Evolutionary conservation across 1,140 invertebrate species (phyloP).

Genomic region (Globodera rostochiensis): DNA sequence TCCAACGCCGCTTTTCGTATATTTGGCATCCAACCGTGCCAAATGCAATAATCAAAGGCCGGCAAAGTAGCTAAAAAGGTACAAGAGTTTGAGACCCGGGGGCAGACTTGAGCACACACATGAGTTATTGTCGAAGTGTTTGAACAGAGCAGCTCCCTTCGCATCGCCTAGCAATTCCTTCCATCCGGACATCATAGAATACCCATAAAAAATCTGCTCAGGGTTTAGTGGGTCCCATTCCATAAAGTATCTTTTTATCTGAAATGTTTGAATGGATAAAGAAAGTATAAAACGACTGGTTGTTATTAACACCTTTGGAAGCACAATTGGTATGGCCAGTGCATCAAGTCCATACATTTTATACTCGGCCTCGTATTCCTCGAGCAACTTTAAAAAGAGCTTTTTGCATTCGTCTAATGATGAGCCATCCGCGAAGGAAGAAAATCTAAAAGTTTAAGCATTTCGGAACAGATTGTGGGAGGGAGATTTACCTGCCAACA

Average conservation of each 20-base stretch:
- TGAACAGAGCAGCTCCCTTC: slow-evolving; percentile 36
- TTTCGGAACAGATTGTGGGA: neutral
- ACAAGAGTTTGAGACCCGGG: neutral
- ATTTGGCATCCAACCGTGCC: slow-evolving; percentile 85
- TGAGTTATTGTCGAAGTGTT: slow-evolving; percentile 38
- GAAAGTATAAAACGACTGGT: neutral
- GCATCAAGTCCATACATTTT: slow-evolving; percentile 69
- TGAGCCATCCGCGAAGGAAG: neutral
- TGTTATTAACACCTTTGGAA: slow-evolving; percentile 57
- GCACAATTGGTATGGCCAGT: slow-evolving; percentile 68
- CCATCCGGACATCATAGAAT: slow-evolving; percentile 77
- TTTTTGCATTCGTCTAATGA: slow-evolving; percentile 75
- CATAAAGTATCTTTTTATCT: slow-evolving; percentile 66
- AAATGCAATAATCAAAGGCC: slow-evolving; percentile 69
- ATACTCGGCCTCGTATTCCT: slow-evolving; percentile 70
- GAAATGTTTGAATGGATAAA: slow-evolving; percentile 66
- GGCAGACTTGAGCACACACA: slow-evolving; percentile 25
- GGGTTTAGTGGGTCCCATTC: slow-evolving; percentile 76
- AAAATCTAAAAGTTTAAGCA: slow-evolving; percentile 1
- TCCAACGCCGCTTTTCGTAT: slow-evolving; percentile 75
- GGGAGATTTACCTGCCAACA: slow-evolving; percentile 32
- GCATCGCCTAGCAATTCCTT: slow-evolving; percentile 70
- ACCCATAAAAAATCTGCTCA: slow-evolving; percentile 70
- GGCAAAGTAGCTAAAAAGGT: slow-evolving; percentile 34
- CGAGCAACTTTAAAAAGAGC: slow-evolving; percentile 77